A percentile compares a stretch with the other conserved stretches of the same genome.
These are phyloP conservation scores for Drosophila lacicola DNA, from an alignment of 2,888 invertebrate genomes.

Conservation along the genomic window DNA sequence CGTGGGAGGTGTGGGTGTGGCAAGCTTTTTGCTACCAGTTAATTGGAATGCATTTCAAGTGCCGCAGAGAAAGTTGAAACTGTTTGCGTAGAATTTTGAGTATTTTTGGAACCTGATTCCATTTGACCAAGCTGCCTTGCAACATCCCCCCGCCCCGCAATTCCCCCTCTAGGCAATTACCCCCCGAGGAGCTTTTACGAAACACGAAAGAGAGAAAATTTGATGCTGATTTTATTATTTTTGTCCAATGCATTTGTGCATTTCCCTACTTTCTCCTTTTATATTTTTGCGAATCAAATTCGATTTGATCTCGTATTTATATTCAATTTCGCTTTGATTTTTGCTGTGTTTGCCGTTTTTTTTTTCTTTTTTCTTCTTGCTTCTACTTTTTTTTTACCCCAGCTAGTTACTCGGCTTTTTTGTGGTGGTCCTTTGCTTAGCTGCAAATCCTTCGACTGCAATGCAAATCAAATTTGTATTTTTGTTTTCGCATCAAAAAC, in stretches of 20 bases:
- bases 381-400: background rate
- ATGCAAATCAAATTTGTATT: slow-evolving; percentile 23
- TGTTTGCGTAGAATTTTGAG: slow-evolving; percentile 46
- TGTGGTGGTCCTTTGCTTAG: slow-evolving; percentile 23
- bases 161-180: slow-evolving; percentile 49
- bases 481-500: slow-evolving; percentile 23
- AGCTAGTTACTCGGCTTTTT: slow-evolving; percentile 33
- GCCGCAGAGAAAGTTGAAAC: slow-evolving; percentile 43
- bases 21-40: slow-evolving; percentile 44
- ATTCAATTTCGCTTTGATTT: slow-evolving; percentile 72
- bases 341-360: slow-evolving; percentile 54
- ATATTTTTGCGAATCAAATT: slow-evolving; percentile 48
- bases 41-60: slow-evolving; percentile 76
- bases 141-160: background rate
- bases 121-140: slow-evolving; percentile 11
- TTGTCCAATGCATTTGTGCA: slow-evolving; percentile 12
- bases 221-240: slow-evolving; percentile 25
- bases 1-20: background rate
- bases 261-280: slow-evolving; percentile 33
- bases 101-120: slow-evolving; percentile 45
- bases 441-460: slow-evolving; percentile 20
- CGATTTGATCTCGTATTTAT: slow-evolving; percentile 76
- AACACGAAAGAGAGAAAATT: slow-evolving; percentile 10
- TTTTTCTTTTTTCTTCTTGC: slow-evolving; percentile 12
- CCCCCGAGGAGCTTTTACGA: background rate